Evolutionary conservation across 92 coral and sea anemone genomes (phyloP).

Genomic region (Porites divaricata): DNA sequence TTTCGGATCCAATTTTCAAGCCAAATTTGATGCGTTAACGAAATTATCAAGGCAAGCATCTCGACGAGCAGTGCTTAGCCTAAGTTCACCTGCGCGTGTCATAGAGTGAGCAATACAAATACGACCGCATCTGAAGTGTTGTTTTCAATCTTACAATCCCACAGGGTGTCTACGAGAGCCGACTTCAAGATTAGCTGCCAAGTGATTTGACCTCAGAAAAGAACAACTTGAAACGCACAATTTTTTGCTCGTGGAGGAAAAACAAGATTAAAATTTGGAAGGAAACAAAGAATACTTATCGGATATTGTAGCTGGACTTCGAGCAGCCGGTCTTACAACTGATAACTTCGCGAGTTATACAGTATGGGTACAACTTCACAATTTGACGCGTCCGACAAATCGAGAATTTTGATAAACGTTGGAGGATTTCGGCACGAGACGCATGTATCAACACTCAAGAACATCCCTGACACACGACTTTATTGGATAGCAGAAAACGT

Average conservation of each 20-base stretch:
- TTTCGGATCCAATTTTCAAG: too few species aligned
- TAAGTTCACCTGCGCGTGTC: constrained; percentile 35
- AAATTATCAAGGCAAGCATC: constrained; percentile 42
- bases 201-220: background rate
- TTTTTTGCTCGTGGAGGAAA: background rate
- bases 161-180: constrained; percentile 14
- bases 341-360: constrained; percentile 8
- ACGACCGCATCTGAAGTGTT: constrained; percentile 28
- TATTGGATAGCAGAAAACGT: constrained; percentile 84
- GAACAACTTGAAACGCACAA: background rate
- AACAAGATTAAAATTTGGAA: background rate
- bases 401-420: constrained; percentile 80
- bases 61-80: constrained; percentile 19
- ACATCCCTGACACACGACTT: constrained; percentile 87
- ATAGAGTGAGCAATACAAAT: constrained; percentile 11
- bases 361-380: constrained; percentile 62
- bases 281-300: background rate
- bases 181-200: constrained; percentile 1
- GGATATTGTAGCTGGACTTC: constrained; percentile 10
- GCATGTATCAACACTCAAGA: constrained; percentile 72
- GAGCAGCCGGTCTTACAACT: constrained; percentile 7
- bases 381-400: constrained; percentile 64
- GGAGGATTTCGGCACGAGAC: constrained; percentile 92
- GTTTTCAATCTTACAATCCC: constrained; percentile 13
- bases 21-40: constrained; percentile 31